These are phyloP conservation scores for Campoplex nolae DNA, from an alignment of 2,888 invertebrate species.

Conservation along the genomic window DNA sequence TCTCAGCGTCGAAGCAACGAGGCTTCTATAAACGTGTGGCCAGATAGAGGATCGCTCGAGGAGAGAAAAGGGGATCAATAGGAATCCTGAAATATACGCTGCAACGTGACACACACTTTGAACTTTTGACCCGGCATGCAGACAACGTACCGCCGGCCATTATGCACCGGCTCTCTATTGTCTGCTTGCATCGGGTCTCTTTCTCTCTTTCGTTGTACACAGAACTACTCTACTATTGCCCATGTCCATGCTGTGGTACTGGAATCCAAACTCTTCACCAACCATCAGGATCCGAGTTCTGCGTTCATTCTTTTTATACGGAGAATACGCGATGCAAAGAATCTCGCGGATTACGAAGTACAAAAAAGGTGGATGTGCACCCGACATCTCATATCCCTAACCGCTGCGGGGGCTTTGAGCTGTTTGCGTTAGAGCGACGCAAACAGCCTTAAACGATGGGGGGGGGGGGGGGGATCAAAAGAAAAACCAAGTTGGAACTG, in stretches of 20 bases:
- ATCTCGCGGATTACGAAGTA: not conserved
- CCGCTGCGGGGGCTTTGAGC: not conserved
- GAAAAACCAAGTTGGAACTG: not conserved
- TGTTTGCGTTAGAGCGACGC: not conserved
- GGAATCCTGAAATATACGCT: conserved; percentile 66
- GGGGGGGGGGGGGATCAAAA: not conserved
- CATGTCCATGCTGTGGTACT: not conserved
- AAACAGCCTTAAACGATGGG: not conserved
- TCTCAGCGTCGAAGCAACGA: conserved; percentile 7
- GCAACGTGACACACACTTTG: conserved; percentile 67
- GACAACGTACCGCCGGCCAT: conserved; percentile 52
- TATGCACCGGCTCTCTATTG: conserved; percentile 65
- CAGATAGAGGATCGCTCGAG: conserved; percentile 33
- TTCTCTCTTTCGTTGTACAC: not conserved
- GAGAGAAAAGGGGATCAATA: conserved; percentile 59
- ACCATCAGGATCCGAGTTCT: conserved; percentile 36
- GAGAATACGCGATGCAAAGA: conserved; percentile 17
- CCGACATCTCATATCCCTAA: not conserved
- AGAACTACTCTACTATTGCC: not conserved
- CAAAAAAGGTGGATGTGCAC: conserved; percentile 1
- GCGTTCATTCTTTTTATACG: conserved; percentile 22
- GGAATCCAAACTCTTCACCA: conserved; percentile 53
- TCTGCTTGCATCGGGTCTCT: conserved; percentile 39
- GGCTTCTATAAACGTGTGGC: conserved; percentile 17
- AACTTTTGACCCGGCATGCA: conserved; percentile 67